Percentiles rank a stretch among this genome's conserved stretches.
Evolutionary conservation across 92 coral and sea anemone species (phyloP).

Genomic region (Palythoa grandis): DNA sequence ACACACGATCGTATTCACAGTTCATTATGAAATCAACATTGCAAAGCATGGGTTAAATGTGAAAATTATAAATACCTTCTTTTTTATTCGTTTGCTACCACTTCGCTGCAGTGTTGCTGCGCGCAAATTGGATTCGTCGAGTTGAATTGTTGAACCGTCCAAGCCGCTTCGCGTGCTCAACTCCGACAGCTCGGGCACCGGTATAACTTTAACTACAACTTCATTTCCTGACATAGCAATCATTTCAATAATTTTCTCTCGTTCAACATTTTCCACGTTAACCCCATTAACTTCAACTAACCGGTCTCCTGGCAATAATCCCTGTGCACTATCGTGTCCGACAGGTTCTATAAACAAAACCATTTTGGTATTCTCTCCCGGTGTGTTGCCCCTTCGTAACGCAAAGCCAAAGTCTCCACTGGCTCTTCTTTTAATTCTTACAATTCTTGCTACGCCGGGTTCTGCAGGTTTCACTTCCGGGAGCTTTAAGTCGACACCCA

Average conservation of each 20-base stretch:
- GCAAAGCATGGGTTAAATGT: background rate
- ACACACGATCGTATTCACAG: background rate
- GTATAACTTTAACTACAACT: slow-evolving; percentile 91
- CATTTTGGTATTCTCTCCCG: slow-evolving; percentile 73
- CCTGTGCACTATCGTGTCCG: slow-evolving; percentile 70
- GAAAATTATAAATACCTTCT: slow-evolving; percentile 70
- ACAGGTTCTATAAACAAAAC: slow-evolving; percentile 95
- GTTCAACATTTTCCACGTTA: slow-evolving; percentile 79
- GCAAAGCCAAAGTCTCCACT: slow-evolving; percentile 99
- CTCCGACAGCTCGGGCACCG: slow-evolving; percentile 94
- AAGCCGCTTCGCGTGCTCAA: slow-evolving; percentile 93
- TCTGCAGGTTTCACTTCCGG: slow-evolving; percentile 90
- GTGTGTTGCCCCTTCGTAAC: slow-evolving; percentile 82
- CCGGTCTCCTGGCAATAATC: slow-evolving; percentile 93
- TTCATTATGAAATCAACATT: background rate
- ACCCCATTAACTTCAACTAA: slow-evolving; percentile 93
- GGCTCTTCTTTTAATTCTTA: slow-evolving; percentile 72
- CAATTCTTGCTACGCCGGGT: slow-evolving; percentile 83
- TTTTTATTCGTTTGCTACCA: slow-evolving; percentile 96
- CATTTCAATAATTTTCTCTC: slow-evolving; percentile 95
- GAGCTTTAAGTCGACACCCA: slow-evolving; percentile 85
- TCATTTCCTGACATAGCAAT: slow-evolving; percentile 93
- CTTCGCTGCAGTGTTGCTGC: slow-evolving; percentile 97
- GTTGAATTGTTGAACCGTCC: slow-evolving; percentile 89
- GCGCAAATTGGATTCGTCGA: slow-evolving; percentile 88